These are phyloP conservation scores for Melanotaenia duboulayi DNA, from an alignment of 2,113 vertebrate species.

Conservation along the genomic window DNA sequence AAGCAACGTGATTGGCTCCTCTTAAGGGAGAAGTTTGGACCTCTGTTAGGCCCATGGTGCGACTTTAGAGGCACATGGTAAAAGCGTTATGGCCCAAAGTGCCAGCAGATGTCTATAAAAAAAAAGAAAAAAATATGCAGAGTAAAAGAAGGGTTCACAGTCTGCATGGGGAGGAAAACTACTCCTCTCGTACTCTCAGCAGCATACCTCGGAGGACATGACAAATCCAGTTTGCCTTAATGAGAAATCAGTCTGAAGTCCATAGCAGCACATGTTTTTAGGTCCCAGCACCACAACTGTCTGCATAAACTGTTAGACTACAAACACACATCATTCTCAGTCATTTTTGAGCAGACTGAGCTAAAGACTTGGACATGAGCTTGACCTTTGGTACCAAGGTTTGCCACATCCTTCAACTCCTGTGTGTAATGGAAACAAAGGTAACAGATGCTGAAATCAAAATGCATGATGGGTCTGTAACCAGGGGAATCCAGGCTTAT, in stretches of 20 bases:
- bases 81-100: slow-evolving; percentile 66
- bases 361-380: slow-evolving; percentile 19
- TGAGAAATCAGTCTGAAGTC: slow-evolving; percentile 42
- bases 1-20: slow-evolving; percentile 10
- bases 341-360: not conserved
- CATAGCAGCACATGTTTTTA: slow-evolving; percentile 14
- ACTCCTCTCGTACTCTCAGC: slow-evolving; percentile 15
- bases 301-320: not conserved
- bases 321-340: slow-evolving; percentile 23
- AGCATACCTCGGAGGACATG: slow-evolving; percentile 53
- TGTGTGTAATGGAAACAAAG: slow-evolving; percentile 53
- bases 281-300: slow-evolving; percentile 5
- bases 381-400: slow-evolving; percentile 48
- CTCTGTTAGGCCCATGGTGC: slow-evolving; percentile 39
- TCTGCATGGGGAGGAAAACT: slow-evolving; percentile 35
- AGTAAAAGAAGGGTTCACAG: slow-evolving; percentile 45
- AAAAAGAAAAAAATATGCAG: slow-evolving; percentile 27
- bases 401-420: slow-evolving; percentile 16
- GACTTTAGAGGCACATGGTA: slow-evolving; percentile 64
- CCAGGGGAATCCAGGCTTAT: no score
- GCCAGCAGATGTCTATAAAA: slow-evolving; percentile 71
- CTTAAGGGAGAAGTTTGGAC: slow-evolving; percentile 23
- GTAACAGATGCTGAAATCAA: slow-evolving; percentile 59
- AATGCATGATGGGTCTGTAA: slow-evolving; percentile 20
- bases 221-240: slow-evolving; percentile 46